A percentile compares a stretch with the other conserved stretches of the same genome.
Evolutionary conservation across 2,797 vertebrate species (phyloP).

Genomic region (Acanthis flammea): DNA sequence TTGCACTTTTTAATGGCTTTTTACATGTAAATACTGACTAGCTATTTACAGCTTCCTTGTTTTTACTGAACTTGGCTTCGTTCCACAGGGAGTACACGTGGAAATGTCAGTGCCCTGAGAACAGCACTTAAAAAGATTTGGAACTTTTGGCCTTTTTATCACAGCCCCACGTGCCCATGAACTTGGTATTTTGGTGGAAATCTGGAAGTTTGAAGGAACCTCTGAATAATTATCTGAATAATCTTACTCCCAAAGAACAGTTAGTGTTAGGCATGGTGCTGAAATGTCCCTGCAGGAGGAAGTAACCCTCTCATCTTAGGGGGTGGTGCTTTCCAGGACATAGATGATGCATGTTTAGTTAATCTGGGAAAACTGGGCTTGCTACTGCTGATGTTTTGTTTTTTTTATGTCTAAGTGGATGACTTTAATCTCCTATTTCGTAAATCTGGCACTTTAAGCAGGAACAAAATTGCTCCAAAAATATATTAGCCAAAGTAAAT

Average conservation of each 20-base stretch:
- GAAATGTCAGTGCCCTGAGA: not conserved
- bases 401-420: not conserved
- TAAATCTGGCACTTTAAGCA: not conserved
- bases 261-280: not conserved
- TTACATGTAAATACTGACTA: not conserved
- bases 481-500: conserved; percentile 10
- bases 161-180: not conserved
- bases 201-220: not conserved
- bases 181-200: not conserved
- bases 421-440: not conserved
- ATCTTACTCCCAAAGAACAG: not conserved
- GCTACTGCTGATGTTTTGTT: not conserved
- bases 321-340: not conserved
- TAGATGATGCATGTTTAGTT: not conserved
- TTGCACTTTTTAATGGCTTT: not conserved
- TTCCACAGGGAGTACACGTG: not conserved
- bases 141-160: not conserved
- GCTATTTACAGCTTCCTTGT: not conserved
- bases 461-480: conserved; percentile 2
- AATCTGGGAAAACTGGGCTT: not conserved
- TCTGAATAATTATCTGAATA: not conserved
- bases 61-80: not conserved
- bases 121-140: not conserved
- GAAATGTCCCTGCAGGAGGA: not conserved
- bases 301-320: not conserved